A percentile compares a stretch with the other conserved stretches of the same genome.
Conservation (phyloP, 2,797 vertebrate genomes). For the Nyctalus aviator region DNA sequence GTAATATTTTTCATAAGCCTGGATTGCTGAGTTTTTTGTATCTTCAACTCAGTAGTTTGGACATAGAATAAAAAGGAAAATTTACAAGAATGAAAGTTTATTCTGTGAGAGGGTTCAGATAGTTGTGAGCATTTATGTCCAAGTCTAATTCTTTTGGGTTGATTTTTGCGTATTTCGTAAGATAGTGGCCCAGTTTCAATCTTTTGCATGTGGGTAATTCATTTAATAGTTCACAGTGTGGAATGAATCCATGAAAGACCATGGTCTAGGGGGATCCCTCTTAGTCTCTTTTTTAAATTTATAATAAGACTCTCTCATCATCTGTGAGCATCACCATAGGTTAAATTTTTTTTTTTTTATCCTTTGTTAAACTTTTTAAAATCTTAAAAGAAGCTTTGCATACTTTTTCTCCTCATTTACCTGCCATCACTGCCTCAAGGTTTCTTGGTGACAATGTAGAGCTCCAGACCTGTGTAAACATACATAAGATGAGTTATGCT, state of each 20-base stretch:
- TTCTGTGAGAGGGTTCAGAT: background rate
- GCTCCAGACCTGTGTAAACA: background rate
- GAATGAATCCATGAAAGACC: background rate
- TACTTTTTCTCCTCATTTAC: background rate
- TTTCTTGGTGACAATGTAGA: background rate
- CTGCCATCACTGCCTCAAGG: background rate
- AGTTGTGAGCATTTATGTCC: background rate
- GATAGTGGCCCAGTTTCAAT: background rate
- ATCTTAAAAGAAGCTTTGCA: background rate
- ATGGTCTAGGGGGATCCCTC: background rate
- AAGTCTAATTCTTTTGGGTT: background rate
- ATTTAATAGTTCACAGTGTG: background rate
- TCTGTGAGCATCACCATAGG: background rate
- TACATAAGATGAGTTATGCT: background rate
- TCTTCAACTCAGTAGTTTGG: background rate
- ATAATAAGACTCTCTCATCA: background rate
- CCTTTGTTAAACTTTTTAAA: slow-evolving; percentile 31
- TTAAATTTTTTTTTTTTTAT: background rate
- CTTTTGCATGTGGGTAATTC: background rate
- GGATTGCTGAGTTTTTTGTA: background rate
- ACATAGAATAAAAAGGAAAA: background rate
- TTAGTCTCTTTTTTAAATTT: background rate
- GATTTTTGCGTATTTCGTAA: background rate
- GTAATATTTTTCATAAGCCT: background rate
- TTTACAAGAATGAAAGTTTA: background rate